Conservation (phyloP, 2,888 invertebrate species). For the Drosophila pullipes region DNA sequence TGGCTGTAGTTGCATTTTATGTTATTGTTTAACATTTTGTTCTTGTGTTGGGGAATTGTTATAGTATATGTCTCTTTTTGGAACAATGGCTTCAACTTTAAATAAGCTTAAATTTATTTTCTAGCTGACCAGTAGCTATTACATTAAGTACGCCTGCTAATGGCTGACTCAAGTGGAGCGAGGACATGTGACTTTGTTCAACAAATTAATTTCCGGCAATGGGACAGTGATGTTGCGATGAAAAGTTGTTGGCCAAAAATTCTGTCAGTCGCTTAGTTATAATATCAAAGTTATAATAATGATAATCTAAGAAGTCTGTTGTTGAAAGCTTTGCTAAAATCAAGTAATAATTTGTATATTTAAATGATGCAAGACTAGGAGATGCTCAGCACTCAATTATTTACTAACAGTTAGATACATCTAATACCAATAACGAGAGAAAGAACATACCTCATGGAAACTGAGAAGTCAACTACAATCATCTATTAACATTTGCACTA, state of each 20-base stretch:
- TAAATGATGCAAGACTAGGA: too few relatives aligned
- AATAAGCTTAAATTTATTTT: slow-evolving; percentile 43
- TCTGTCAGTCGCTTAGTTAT: slow-evolving; percentile 24
- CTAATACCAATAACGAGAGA: not conserved
- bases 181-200: slow-evolving; percentile 42
- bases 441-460: not conserved
- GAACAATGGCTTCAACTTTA: slow-evolving; percentile 37
- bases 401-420: too few relatives aligned
- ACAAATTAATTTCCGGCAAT: slow-evolving; percentile 56
- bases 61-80: slow-evolving; percentile 33
- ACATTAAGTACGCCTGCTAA: not conserved
- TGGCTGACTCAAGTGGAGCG: not conserved
- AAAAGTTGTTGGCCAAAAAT: slow-evolving; percentile 36
- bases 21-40: slow-evolving; percentile 45
- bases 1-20: slow-evolving; percentile 38
- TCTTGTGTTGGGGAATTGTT: slow-evolving; percentile 26
- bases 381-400: not conserved
- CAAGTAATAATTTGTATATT: not conserved
- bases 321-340: slow-evolving; percentile 42
- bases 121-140: not conserved
- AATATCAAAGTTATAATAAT: slow-evolving; percentile 31
- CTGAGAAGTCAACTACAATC: not conserved
- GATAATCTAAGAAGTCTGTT: slow-evolving; percentile 9
- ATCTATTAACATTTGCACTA: not conserved
- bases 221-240: slow-evolving; percentile 19